These are phyloP conservation scores for Anniella stebbinsi DNA, from an alignment of 2,797 vertebrate species.

Conservation along the genomic window DNA sequence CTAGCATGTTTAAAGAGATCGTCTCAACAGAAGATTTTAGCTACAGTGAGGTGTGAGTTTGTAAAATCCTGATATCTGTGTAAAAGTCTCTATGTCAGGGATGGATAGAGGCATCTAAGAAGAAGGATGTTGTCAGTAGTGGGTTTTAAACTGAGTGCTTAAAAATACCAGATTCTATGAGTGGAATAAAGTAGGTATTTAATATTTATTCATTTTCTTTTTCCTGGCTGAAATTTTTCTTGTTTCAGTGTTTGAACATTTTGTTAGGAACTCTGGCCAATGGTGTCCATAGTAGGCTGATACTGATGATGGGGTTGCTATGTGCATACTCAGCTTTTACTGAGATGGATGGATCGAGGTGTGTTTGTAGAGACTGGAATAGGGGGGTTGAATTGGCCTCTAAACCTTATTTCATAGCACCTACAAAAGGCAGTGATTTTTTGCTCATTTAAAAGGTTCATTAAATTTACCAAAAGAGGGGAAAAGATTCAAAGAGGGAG, in stretches of 20 bases:
- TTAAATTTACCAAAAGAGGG: too few relatives aligned
- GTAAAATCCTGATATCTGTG: neutral
- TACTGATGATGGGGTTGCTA: neutral
- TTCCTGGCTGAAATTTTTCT: neutral
- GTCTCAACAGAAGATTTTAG: neutral
- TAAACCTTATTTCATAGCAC: too few relatives aligned
- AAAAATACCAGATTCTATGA: neutral
- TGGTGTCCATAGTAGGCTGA: neutral
- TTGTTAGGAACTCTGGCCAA: neutral
- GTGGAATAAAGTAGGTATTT: slow-evolving; percentile 1
- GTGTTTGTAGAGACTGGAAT: neutral
- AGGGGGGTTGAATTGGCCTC: neutral
- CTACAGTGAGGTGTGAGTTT: neutral
- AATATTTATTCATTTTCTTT: neutral
- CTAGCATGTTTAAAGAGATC: neutral
- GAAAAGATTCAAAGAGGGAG: too few relatives aligned
- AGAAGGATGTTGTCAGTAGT: neutral
- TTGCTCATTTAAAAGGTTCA: too few relatives aligned
- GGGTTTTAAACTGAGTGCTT: neutral
- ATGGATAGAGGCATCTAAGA: neutral
- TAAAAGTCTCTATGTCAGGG: neutral
- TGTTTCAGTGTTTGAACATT: neutral
- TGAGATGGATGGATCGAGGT: neutral
- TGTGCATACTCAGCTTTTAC: neutral
- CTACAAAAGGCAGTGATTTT: neutral